These are phyloP conservation scores for Epinephelus malabaricus DNA, from an alignment of 2,797 vertebrate species.

Conservation along the genomic window DNA sequence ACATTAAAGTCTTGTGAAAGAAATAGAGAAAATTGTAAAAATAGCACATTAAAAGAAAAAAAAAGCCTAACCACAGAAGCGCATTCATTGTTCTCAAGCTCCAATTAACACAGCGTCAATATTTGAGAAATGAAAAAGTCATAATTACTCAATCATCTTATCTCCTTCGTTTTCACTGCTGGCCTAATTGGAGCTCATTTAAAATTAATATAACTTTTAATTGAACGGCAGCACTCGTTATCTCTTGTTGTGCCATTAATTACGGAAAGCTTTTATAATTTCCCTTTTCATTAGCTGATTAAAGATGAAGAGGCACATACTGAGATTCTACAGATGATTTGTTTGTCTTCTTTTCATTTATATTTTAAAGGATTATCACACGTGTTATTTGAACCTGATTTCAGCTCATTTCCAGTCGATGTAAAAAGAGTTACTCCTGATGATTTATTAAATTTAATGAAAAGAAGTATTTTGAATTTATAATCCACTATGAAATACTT, in stretches of 20 bases:
- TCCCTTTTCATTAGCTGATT: slow-evolving; percentile 61
- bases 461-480: background rate
- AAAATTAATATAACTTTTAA: slow-evolving; percentile 85
- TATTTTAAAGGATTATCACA: slow-evolving; percentile 43
- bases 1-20: background rate
- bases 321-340: slow-evolving; percentile 50
- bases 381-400: slow-evolving; percentile 18
- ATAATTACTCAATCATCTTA: slow-evolving; percentile 83
- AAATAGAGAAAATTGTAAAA: background rate
- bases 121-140: slow-evolving; percentile 76
- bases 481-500: slow-evolving; percentile 1
- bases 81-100: slow-evolving; percentile 68
- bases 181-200: slow-evolving; percentile 83
- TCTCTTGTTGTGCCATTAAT: slow-evolving; percentile 81
- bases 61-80: slow-evolving; percentile 5
- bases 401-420: slow-evolving; percentile 24
- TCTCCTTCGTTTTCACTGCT: slow-evolving; percentile 77
- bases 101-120: slow-evolving; percentile 79
- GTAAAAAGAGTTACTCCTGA: slow-evolving; percentile 18
- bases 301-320: slow-evolving; percentile 55
- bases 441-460: slow-evolving; percentile 17
- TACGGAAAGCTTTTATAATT: slow-evolving; percentile 73
- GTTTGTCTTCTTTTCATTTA: slow-evolving; percentile 50
- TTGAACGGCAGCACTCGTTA: slow-evolving; percentile 74
- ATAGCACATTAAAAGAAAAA: slow-evolving; percentile 5